phyloP scores from a whole-genome alignment of 1,140 invertebrate species.

The Phocides pigmalion region DNA sequence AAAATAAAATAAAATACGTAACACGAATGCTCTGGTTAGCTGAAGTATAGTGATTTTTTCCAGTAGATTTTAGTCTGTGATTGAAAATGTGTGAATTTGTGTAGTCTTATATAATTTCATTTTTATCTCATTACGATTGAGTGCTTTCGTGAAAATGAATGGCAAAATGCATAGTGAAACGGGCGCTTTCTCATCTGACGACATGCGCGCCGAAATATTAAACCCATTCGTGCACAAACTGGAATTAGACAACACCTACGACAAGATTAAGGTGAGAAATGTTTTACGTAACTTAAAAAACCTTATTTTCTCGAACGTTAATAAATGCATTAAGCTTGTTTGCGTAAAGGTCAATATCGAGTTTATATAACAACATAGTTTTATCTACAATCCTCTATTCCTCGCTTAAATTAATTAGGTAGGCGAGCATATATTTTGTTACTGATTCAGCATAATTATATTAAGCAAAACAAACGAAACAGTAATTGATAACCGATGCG shows the following conservation, averaged over 20 bases:
- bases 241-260: constrained; percentile 92
- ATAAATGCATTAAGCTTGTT: constrained; percentile 25
- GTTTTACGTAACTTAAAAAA: neutral
- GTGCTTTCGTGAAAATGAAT: constrained; percentile 77
- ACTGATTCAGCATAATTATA: neutral
- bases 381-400: neutral
- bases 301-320: constrained; percentile 16
- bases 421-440: neutral
- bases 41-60: neutral
- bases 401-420: neutral
- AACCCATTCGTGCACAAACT: constrained; percentile 94
- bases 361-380: constrained; percentile 16
- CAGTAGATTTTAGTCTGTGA: constrained; percentile 1
- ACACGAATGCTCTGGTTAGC: neutral
- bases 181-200: constrained; percentile 78
- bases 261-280: constrained; percentile 92
- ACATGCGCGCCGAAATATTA: constrained; percentile 84
- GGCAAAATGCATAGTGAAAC: constrained; percentile 81
- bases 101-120: constrained; percentile 46
- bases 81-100: constrained; percentile 38
- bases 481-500: neutral
- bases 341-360: constrained; percentile 41
- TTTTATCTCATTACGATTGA: constrained; percentile 23
- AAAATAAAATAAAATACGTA: constrained; percentile 20
- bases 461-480: neutral